phyloP scores from a whole-genome alignment of 2,113 vertebrate genomes.

The Dendrocopos noguchii region DNA sequence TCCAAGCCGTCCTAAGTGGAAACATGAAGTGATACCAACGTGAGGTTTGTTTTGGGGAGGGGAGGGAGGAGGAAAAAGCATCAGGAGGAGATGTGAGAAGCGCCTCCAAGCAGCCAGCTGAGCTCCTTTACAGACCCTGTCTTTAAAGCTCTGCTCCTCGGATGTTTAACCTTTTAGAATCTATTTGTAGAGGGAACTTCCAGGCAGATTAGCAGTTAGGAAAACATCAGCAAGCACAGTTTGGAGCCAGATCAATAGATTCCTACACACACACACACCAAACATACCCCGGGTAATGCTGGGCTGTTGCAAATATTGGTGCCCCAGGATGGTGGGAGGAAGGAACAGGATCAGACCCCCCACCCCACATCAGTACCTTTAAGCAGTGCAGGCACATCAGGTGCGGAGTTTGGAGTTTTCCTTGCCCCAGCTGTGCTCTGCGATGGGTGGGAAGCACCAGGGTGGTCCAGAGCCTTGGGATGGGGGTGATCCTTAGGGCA shows the following conservation, averaged over 20 bases:
- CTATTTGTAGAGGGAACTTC: background rate
- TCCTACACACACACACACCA: background rate
- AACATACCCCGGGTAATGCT: background rate
- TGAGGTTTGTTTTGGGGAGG: background rate
- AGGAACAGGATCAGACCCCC: background rate
- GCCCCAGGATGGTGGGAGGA: background rate
- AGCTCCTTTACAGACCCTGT: background rate
- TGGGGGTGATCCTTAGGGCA: background rate
- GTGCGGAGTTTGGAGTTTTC: rapidly evolving
- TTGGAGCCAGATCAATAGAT: background rate
- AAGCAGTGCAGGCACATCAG: rapidly evolving
- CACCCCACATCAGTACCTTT: rapidly evolving
- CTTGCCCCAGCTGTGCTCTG: background rate
- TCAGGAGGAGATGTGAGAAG: background rate
- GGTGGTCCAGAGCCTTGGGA: rapidly evolving
- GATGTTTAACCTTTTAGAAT: background rate
- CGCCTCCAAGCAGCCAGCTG: rapidly evolving
- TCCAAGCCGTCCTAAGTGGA: background rate
- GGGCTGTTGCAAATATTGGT: background rate
- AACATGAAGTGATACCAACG: rapidly evolving
- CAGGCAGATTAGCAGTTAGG: background rate
- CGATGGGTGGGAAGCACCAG: background rate
- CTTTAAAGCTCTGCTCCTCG: background rate
- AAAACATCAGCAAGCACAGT: background rate
- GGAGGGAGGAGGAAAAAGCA: background rate